Evolutionary conservation across 2,888 invertebrate genomes (phyloP).

Genomic region (Lepas anatifera): DNA sequence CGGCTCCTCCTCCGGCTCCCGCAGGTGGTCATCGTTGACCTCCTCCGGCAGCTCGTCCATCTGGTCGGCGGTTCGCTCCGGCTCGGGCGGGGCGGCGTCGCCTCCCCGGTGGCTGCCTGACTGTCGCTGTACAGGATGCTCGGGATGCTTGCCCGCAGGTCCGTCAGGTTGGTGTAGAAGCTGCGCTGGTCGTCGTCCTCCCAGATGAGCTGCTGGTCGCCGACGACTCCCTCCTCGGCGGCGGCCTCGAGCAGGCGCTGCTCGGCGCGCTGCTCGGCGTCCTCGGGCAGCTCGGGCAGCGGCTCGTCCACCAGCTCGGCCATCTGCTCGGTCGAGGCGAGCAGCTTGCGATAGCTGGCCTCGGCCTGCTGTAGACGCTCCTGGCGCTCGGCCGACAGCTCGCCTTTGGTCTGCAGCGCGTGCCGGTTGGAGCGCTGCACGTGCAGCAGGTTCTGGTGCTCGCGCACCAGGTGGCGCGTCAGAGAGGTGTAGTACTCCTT

Average conservation of each 20-base stretch:
- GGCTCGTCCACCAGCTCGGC: constrained; percentile 75
- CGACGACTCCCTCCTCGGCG: constrained; percentile 20
- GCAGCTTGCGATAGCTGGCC: constrained; percentile 61
- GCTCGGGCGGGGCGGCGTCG: constrained; percentile 9
- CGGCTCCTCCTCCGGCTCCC: constrained; percentile 13
- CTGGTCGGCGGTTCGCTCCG: background rate
- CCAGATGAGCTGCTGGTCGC: constrained; percentile 44
- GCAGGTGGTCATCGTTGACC: background rate
- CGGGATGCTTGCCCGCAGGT: constrained; percentile 81
- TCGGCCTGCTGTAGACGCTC: constrained; percentile 69
- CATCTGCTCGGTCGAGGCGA: constrained; percentile 62
- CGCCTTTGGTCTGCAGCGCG: constrained; percentile 82
- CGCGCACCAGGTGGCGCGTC: constrained; percentile 62
- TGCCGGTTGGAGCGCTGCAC: constrained; percentile 77
- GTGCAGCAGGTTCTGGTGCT: constrained; percentile 54
- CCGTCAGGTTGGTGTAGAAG: constrained; percentile 85
- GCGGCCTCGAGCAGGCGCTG: constrained; percentile 15
- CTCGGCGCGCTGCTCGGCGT: constrained; percentile 19
- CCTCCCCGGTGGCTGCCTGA: constrained; percentile 31
- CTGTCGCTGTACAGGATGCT: constrained; percentile 40
- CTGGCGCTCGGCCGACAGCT: constrained; percentile 74
- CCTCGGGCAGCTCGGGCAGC: constrained; percentile 50
- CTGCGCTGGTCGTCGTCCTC: constrained; percentile 90
- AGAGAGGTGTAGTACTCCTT: constrained; percentile 79
- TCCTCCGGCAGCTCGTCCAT: constrained; percentile 12